Evolutionary conservation across 2,888 invertebrate genomes (phyloP).

Genomic region (Coenonympha arcania): DNA sequence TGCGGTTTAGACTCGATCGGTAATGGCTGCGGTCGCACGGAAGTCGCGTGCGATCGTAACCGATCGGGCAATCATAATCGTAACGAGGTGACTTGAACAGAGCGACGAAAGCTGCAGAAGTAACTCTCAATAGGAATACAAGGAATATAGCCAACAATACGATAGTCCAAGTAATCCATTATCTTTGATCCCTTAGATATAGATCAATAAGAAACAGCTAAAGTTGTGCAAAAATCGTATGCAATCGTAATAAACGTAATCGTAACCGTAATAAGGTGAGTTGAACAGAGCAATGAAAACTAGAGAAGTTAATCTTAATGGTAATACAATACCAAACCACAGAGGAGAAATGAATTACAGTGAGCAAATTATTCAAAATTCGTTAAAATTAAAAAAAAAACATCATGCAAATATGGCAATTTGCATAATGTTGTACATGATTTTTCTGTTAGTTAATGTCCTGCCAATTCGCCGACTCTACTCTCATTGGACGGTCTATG

Average conservation of each 20-base stretch:
- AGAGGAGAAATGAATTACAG: too few relatives aligned
- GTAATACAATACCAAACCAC: too few relatives aligned
- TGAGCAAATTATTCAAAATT: too few relatives aligned
- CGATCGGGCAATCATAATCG: slow-evolving; percentile 38
- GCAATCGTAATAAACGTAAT: slow-evolving; percentile 40
- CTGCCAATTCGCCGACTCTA: neutral
- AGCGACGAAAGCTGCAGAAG: neutral
- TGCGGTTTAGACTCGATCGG: slow-evolving; percentile 23
- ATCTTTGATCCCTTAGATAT: too few relatives aligned
- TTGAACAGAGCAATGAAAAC: neutral
- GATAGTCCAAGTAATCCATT: too few relatives aligned
- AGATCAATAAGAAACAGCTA: slow-evolving; percentile 32
- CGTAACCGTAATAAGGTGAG: slow-evolving; percentile 29
- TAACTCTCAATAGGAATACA: slow-evolving; percentile 8
- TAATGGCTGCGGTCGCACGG: slow-evolving; percentile 39
- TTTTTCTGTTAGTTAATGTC: neutral
- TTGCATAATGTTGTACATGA: too few relatives aligned
- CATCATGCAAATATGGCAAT: too few relatives aligned
- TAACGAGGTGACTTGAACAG: slow-evolving; percentile 23
- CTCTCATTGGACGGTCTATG: neutral
- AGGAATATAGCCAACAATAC: slow-evolving; percentile 26
- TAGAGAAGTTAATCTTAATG: too few relatives aligned
- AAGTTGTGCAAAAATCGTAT: slow-evolving; percentile 43
- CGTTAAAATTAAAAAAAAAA: too few relatives aligned
- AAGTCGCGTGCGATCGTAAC: slow-evolving; percentile 57